Evolutionary conservation across 1,140 invertebrate genomes (phyloP), one percentile per base, ranked within the genome.

Genomic region (Radopholus similis): DNA sequence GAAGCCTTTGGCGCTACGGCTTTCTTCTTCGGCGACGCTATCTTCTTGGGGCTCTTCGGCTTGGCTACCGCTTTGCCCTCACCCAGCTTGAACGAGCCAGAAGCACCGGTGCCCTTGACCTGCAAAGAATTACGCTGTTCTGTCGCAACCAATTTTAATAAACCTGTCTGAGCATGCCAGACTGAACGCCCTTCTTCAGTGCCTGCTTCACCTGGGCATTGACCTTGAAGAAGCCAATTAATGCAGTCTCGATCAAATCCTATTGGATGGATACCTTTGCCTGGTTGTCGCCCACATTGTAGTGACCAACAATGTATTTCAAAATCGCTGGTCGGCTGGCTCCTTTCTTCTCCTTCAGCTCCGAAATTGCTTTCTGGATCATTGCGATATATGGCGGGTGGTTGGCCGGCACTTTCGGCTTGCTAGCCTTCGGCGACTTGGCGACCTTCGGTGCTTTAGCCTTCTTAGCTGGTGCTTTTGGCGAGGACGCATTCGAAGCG

Each of bases 71-170:
- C 60, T 8, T 47, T 56, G 8, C 69, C 65, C n/a, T 73, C 76
- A n/a, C 42, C 63, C n/a, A 77, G 49, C 11, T 54, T 42, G 44
- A 77, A 77, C 11, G 76, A 75, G 26, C 75, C 74, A 6, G 70
- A 64, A 6, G 75, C 71, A n/a, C 75, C 75, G 65, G 72, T 65
- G 28, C 75, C 75, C 30, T 37, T 83, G 56, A 54, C 62, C 47
- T 73, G 9, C n/a, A 47, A 38, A 40, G 1, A 38, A 23, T 58
- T 9, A 23, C 34, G n/a, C 30, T 18, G 9, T 58, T 54, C 53
- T 8, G 8, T 28, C 53, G 53, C 35, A 35, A 35, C n/a, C 47
- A 51, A 23, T 8, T 8, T 47, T 47, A 18, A n/a, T 23, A 0
- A 15, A 59, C 57, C 42, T 59, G 72, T 23, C 60, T 75, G 2